These are phyloP conservation scores for Eurypyga helias DNA, from an alignment of 2,113 vertebrate genomes.

Conservation along the genomic window DNA sequence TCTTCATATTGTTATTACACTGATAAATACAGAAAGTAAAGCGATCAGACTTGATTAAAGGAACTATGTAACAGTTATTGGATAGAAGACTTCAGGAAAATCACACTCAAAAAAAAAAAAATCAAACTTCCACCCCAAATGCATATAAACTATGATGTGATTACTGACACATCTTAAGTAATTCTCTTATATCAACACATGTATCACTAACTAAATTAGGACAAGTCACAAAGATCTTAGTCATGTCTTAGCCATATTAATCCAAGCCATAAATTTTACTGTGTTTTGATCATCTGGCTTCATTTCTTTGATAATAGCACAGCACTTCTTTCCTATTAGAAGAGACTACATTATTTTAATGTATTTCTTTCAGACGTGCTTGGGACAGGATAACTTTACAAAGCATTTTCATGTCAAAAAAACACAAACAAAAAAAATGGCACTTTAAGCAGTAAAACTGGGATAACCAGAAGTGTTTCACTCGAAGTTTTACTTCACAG, in stretches of 20 bases:
- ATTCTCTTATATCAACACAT: background rate
- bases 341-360: background rate
- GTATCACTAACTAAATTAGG: background rate
- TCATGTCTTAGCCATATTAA: background rate
- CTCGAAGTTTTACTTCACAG: background rate
- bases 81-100: background rate
- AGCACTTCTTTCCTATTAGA: background rate
- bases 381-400: background rate
- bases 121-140: background rate
- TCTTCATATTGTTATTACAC: background rate
- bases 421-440: background rate
- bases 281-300: background rate
- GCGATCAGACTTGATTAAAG: background rate
- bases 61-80: background rate
- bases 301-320: background rate
- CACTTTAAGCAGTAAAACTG: background rate
- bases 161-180: background rate
- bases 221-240: background rate
- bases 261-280: background rate
- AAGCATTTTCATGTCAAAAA: background rate
- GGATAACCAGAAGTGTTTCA: background rate
- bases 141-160: background rate
- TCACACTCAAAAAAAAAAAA: background rate
- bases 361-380: background rate
- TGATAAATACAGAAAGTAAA: background rate